These are phyloP conservation scores for Patella caerulea DNA, from an alignment of 2,888 invertebrate species.

Conservation along the genomic window DNA sequence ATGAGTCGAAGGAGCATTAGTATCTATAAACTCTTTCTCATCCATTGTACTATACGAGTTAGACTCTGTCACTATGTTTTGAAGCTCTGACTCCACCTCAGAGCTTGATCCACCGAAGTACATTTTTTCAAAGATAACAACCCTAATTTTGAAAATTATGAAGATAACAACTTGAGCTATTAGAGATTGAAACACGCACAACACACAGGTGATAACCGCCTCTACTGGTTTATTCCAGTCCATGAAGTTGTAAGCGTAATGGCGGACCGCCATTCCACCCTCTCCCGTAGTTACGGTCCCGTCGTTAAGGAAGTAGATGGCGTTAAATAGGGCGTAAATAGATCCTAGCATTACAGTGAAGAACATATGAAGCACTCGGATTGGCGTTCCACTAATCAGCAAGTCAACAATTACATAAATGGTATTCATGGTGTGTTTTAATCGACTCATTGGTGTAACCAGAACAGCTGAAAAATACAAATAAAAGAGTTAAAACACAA, in stretches of 20 bases:
- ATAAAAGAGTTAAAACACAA: too few species aligned
- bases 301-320: constrained; percentile 63
- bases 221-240: constrained; percentile 64
- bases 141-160: constrained; percentile 48
- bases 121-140: constrained; percentile 44
- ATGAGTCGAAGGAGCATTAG: not conserved
- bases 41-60: constrained; percentile 37
- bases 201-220: constrained; percentile 61
- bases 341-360: constrained; percentile 61
- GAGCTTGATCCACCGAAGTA: constrained; percentile 40
- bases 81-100: constrained; percentile 52
- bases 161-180: constrained; percentile 54
- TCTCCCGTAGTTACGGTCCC: constrained; percentile 45
- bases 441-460: constrained; percentile 53
- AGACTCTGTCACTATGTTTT: constrained; percentile 39
- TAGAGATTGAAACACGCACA: constrained; percentile 55
- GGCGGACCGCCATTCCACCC: constrained; percentile 49
- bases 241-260: constrained; percentile 63
- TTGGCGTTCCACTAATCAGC: constrained; percentile 57
- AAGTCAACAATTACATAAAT: constrained; percentile 61
- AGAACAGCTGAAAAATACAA: constrained; percentile 49
- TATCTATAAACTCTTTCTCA: constrained; percentile 18
- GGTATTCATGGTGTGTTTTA: constrained; percentile 64
- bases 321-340: constrained; percentile 64
- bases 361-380: constrained; percentile 63